phyloP scores from a whole-genome alignment of 2,113 vertebrate genomes.

The Alethe diademata region DNA sequence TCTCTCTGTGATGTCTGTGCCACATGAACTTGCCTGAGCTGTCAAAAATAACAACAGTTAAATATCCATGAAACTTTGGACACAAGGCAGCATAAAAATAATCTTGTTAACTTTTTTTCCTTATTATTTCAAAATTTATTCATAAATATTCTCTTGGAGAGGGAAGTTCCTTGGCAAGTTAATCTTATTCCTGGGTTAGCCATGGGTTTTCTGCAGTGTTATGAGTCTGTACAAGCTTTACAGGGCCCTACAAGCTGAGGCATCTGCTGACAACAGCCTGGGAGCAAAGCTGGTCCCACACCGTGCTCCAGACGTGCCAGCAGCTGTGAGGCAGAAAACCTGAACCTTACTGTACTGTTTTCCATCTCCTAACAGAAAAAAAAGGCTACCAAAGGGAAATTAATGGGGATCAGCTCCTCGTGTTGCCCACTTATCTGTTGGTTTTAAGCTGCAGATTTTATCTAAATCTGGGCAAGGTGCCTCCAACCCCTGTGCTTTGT shows the following conservation, averaged over 20 bases:
- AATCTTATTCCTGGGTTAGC: background rate
- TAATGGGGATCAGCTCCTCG: background rate
- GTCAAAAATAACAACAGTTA: background rate
- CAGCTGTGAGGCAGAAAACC: background rate
- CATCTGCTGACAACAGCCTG: background rate
- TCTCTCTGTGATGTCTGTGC: background rate
- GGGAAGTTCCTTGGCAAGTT: background rate
- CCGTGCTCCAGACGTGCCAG: accelerated
- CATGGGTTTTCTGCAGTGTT: background rate
- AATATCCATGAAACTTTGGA: background rate
- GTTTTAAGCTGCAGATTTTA: background rate
- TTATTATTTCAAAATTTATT: background rate
- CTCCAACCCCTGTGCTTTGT: background rate
- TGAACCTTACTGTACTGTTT: background rate
- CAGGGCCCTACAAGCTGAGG: background rate
- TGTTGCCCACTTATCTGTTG: background rate
- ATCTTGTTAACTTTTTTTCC: background rate
- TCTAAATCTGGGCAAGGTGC: background rate
- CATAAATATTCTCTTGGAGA: background rate
- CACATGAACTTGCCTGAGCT: background rate
- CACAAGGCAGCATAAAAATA: background rate
- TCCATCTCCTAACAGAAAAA: background rate
- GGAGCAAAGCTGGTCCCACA: background rate
- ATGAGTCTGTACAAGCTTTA: background rate
- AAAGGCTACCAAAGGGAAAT: background rate